Evolutionary conservation across 2,113 vertebrate genomes (phyloP), one percentile per base, ranked within the genome.

Genomic region (Manacus vitellinus): DNA sequence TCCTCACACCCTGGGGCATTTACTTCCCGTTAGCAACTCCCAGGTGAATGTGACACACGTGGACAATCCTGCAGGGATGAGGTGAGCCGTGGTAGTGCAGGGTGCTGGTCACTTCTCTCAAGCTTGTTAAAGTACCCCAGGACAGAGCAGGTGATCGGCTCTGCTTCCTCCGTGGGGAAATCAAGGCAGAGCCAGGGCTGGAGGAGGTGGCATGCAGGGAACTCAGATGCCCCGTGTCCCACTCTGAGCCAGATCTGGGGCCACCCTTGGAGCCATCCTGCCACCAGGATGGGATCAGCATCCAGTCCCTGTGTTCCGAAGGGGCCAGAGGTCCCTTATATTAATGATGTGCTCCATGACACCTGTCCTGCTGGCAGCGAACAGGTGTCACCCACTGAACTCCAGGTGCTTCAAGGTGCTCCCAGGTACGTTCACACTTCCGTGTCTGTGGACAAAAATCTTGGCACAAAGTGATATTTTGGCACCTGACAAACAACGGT

Each of bases 321-420:
- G 43, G 73, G 27, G 41, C 46, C 59, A 77, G 11, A 41, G 25
- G 24, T 62, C 17, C 55, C 17, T 46, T 16, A 0, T 3, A 2
- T 33, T 70, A 15, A 12, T 3, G 27, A 3, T 2, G 7, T 21
- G 31, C 39, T n/a, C 61, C 2, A 5, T 23, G 65, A 10, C 9
- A 22, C 37, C 19, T 33, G n/a, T 67, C 28, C 80, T 21, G 4
- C 0, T 5, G 24, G 41, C n/a, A 47, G 13, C 0, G 0, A 89
- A 11, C 16, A 18, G 11, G 10, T 33, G 65, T 90, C 11, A 1
- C 51, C 83, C 68, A 33, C 77, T 46, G 4, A 39, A 8, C 55
- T 54, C 72, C 72, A 21, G n/a, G 15, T 18, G 14, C 41, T 58
- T 31, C 51, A 10, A 37, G 35, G 15, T 6, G 39, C 19, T 81